phyloP scores from a whole-genome alignment of 2,888 invertebrate species.

The Drosophila basisetae region DNA sequence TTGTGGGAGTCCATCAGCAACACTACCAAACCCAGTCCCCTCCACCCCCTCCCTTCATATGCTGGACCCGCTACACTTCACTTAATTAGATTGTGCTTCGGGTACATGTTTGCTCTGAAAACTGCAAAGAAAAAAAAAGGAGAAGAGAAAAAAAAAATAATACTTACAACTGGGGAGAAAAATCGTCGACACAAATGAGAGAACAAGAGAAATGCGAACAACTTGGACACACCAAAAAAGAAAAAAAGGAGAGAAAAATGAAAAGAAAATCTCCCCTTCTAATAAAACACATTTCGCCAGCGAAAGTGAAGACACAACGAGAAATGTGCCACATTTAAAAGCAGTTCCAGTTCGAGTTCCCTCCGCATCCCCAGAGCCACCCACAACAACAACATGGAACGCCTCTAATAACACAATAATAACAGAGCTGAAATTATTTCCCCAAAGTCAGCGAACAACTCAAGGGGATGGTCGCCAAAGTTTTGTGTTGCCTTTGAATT shows the following conservation, averaged over 20 bases:
- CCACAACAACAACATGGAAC: conserved; percentile 19
- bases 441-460: conserved; percentile 39
- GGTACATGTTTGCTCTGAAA: conserved; percentile 70
- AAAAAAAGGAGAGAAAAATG: not conserved
- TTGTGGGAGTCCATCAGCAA: conserved; percentile 53
- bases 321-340: conserved; percentile 53
- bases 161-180: conserved; percentile 29
- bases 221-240: conserved; percentile 11
- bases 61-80: conserved; percentile 54
- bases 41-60: not conserved
- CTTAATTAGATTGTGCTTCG: conserved; percentile 78
- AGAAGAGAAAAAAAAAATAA: not conserved
- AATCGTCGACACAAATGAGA: conserved; percentile 59
- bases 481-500: conserved; percentile 5
- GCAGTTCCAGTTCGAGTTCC: conserved; percentile 23
- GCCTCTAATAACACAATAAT: conserved; percentile 63
- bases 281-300: conserved; percentile 60
- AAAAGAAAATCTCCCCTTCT: conserved; percentile 21
- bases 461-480: conserved; percentile 17
- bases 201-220: conserved; percentile 34
- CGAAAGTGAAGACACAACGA: conserved; percentile 61
- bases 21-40: not conserved
- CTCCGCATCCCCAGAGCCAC: conserved; percentile 7
- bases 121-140: conserved; percentile 18
- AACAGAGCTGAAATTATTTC: conserved; percentile 53